phyloP scores from a whole-genome alignment of 2,888 invertebrate species.

The Osedax fenrisi region DNA sequence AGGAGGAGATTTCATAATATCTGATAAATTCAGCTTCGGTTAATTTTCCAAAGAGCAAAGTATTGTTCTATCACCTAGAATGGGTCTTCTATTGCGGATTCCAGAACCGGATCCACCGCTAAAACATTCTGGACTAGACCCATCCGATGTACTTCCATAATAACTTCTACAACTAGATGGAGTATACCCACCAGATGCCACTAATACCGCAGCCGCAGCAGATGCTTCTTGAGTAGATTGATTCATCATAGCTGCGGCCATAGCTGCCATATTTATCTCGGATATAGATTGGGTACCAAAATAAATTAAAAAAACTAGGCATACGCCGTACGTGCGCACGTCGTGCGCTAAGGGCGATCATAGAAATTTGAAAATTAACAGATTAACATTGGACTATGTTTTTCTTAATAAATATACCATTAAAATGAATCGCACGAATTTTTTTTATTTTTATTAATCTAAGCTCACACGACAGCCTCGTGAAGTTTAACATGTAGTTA shows the following conservation, averaged over 20 bases:
- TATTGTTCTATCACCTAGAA: background rate
- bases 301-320: no score
- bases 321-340: no score
- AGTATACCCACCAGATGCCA: background rate
- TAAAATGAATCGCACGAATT: no score
- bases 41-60: background rate
- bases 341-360: no score
- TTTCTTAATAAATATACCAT: no score
- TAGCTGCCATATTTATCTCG: conserved; percentile 11
- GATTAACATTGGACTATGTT: no score
- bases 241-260: conserved; percentile 12
- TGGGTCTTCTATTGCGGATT: background rate
- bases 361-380: no score
- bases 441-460: no score
- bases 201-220: background rate
- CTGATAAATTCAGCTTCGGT: background rate
- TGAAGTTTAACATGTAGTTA: no score
- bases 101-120: background rate
- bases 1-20: background rate
- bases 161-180: background rate
- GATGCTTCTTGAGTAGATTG: conserved; percentile 11
- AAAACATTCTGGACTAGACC: background rate
- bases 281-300: no score
- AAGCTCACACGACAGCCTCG: no score
- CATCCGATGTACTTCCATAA: background rate